A percentile compares a stretch with the other conserved stretches of the same genome.
phyloP scores from a whole-genome alignment of 2,888 invertebrate species.

The Caenorhabditis sp. region DNA sequence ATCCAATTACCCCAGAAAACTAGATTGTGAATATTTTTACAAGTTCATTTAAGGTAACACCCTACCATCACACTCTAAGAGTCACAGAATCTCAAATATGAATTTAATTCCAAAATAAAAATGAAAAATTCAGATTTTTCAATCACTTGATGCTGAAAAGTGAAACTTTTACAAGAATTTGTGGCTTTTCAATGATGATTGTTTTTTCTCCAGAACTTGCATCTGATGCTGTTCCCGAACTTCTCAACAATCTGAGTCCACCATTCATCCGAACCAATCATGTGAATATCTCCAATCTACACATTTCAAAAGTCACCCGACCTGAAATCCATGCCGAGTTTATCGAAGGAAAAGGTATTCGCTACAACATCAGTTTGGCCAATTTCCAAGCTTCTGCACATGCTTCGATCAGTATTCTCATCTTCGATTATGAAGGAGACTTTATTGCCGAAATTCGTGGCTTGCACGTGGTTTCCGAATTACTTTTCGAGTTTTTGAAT shows the following conservation, averaged over 20 bases:
- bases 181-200: background rate
- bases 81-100: background rate
- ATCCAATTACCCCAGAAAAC: too few relatives aligned
- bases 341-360: conserved; percentile 52
- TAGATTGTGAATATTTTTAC: too few relatives aligned
- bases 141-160: too few relatives aligned
- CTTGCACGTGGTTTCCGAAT: conserved; percentile 44
- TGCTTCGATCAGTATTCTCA: conserved; percentile 27
- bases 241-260: conserved; percentile 49
- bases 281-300: conserved; percentile 34
- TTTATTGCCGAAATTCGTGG: conserved; percentile 46
- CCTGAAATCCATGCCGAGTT: conserved; percentile 60
- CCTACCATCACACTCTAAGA: background rate
- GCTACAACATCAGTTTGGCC: conserved; percentile 41
- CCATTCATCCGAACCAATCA: conserved; percentile 36
- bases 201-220: conserved; percentile 32
- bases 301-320: conserved; percentile 42
- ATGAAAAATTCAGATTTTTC: background rate
- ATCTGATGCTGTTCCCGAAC: conserved; percentile 46
- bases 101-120: background rate
- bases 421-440: conserved; percentile 45
- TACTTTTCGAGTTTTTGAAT: conserved; percentile 45
- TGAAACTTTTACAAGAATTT: too few relatives aligned
- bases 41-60: too few relatives aligned
- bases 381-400: conserved; percentile 37